Conservation (phyloP, 2,797 vertebrate species). For the Rhinoraja longicauda region DNA sequence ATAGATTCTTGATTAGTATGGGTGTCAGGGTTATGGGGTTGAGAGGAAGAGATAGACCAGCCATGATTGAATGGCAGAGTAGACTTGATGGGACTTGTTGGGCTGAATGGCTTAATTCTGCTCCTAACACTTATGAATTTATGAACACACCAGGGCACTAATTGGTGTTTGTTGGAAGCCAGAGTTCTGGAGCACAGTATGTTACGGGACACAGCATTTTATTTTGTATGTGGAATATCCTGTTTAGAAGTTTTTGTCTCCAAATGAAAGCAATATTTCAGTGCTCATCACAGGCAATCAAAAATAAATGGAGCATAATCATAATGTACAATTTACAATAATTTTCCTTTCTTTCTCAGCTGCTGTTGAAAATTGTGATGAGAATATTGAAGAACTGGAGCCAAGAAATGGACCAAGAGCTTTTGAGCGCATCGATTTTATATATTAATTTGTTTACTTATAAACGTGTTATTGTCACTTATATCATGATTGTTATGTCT, state of each 20-base stretch:
- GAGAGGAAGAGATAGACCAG: too few relatives aligned
- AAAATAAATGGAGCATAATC: not conserved
- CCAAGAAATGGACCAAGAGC: constrained; percentile 1
- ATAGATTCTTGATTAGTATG: too few relatives aligned
- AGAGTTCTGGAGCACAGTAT: not conserved
- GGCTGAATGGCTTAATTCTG: too few relatives aligned
- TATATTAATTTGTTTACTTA: constrained; percentile 32
- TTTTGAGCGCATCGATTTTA: constrained; percentile 18
- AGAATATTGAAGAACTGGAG: constrained; percentile 26
- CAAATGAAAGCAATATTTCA: not conserved
- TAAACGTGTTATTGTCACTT: constrained; percentile 24
- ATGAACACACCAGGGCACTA: not conserved
- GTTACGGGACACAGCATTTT: not conserved
- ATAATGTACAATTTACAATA: not conserved
- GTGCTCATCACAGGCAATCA: not conserved
- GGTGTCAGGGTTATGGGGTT: too few relatives aligned
- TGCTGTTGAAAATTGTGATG: constrained; percentile 14
- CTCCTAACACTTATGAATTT: too few relatives aligned
- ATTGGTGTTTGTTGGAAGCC: not conserved
- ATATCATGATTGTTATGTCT: constrained; percentile 27
- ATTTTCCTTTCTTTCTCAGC: constrained; percentile 7
- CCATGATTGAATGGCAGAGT: too few relatives aligned
- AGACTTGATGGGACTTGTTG: too few relatives aligned
- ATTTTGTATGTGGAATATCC: not conserved
- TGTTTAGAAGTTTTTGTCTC: not conserved